These are phyloP conservation scores for Andrena camellia DNA, from an alignment of 2,888 invertebrate species.

Conservation along the genomic window DNA sequence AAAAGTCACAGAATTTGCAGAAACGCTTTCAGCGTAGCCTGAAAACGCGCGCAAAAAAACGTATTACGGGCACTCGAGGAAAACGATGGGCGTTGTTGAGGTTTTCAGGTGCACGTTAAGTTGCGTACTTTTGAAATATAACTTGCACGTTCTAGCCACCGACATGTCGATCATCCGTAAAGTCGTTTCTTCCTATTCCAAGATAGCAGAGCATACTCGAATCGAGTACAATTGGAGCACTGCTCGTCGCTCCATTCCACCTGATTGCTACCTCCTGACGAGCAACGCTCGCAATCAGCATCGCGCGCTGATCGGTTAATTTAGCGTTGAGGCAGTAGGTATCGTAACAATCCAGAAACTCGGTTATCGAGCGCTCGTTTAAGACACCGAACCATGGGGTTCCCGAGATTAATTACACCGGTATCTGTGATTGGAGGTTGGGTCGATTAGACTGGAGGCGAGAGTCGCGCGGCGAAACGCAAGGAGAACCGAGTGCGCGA, in stretches of 20 bases:
- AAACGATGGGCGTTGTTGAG: not conserved
- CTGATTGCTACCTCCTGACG: no score
- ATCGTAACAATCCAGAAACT: conserved; percentile 2
- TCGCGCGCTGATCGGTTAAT: no score
- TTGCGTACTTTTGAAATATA: no score
- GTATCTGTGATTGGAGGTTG: conserved; percentile 42
- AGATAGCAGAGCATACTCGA: no score
- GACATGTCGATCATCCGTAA: no score
- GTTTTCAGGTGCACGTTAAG: no score
- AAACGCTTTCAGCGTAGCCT: conserved; percentile 17
- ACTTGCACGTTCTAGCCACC: no score
- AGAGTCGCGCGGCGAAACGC: conserved; percentile 38
- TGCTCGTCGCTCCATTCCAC: no score
- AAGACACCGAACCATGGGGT: conserved; percentile 62
- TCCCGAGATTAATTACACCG: conserved; percentile 67
- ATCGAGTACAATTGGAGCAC: no score
- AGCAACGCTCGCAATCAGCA: no score
- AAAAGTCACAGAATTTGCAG: conserved; percentile 34
- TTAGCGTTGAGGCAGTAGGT: no score
- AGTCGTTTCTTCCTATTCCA: no score
- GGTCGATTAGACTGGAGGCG: conserved; percentile 66
- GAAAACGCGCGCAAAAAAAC: not conserved
- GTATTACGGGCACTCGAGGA: not conserved
- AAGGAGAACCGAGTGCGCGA: conserved; percentile 37
- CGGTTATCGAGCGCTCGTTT: conserved; percentile 26